phyloP scores from a whole-genome alignment of 2,888 invertebrate species.

The Hemaris fuciformis region DNA sequence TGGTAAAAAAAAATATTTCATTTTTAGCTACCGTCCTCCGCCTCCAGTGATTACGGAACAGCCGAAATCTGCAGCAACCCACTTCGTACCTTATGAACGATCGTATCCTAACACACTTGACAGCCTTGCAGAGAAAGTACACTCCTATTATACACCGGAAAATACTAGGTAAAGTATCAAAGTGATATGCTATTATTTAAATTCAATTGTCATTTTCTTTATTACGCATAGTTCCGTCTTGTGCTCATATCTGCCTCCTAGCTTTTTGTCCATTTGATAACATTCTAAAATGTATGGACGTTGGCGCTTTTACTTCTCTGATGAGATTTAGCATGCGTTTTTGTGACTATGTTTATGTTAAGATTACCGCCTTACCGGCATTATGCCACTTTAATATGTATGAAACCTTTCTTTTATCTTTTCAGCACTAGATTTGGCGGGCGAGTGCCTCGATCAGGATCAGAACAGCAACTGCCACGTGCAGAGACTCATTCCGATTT shows the following conservation, averaged over 20 bases:
- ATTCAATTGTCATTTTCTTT: too few relatives aligned
- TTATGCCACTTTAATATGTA: neutral
- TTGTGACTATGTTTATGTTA: too few relatives aligned
- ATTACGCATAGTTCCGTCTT: too few relatives aligned
- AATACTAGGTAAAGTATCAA: slow-evolving; percentile 61
- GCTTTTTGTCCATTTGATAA: too few relatives aligned
- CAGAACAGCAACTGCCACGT: slow-evolving; percentile 93
- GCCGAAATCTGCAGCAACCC: slow-evolving; percentile 88
- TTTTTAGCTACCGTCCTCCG: slow-evolving; percentile 87
- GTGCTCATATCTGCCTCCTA: too few relatives aligned
- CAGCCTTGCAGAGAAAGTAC: slow-evolving; percentile 95
- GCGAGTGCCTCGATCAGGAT: slow-evolving; percentile 91
- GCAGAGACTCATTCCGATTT: slow-evolving; percentile 92
- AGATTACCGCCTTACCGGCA: too few relatives aligned
- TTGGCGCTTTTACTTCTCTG: neutral
- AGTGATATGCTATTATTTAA: too few relatives aligned
- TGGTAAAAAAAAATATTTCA: neutral
- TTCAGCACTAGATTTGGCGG: slow-evolving; percentile 69
- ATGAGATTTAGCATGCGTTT: too few relatives aligned
- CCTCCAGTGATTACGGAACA: slow-evolving; percentile 95
- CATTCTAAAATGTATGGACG: too few relatives aligned
- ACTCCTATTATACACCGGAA: slow-evolving; percentile 87
- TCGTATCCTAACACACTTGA: slow-evolving; percentile 93
- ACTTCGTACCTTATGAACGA: slow-evolving; percentile 94
- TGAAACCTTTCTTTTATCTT: slow-evolving; percentile 3